Base-by-base conservation (phyloP, 2,797 vertebrate genomes). In the Aselliscus stoliczkanus region DNA sequence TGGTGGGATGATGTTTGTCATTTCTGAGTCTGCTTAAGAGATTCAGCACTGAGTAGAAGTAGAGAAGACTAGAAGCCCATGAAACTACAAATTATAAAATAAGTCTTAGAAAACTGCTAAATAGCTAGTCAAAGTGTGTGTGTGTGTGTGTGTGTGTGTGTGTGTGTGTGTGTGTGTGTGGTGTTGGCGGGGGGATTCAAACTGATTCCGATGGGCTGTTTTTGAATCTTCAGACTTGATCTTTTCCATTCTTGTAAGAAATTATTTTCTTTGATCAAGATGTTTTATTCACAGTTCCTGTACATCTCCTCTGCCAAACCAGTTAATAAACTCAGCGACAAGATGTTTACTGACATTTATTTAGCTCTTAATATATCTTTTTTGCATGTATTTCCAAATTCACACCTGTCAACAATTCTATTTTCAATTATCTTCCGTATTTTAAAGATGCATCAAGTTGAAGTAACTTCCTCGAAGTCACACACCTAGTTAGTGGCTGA, bases 161-260 rank as follows among this genome's bases (percentile, higher is more conserved):
- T n/a, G n/a, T n/a, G n/a, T n/a, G n/a, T n/a, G n/a, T n/a, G n/a
- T n/a, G n/a, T n/a, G n/a, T n/a, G n/a, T n/a, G n/a, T n/a, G n/a
- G n/a, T n/a, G n/a, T n/a, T n/a, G n/a, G n/a, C n/a, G n/a, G n/a
- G n/a, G n/a, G n/a, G n/a, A n/a, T 85, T 69, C 80, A 87, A 34
- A 94, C 79, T 67, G 14, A 34, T 87, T 88, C 79, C 29, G 42
- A 69, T 77, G 93, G 25, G 23, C 72, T 60, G 25, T 15, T 37
- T 86, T 87, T 86, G 21, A 87, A 65, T 81, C 82, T 70, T n/a
- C 56, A 39, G 27, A 31, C 58, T 81, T 39, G 89, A 82, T 83
- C 56, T 69, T 92, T 88, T 95, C 62, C 20, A 31, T 94, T 81
- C 70, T 65, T 79, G 6, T 70, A 92, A 92, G 39, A 94, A 58